Percentiles rank a stretch among this genome's conserved stretches.
phyloP scores from a whole-genome alignment of 2,888 invertebrate genomes.

The Sarcophaga rosellei region DNA sequence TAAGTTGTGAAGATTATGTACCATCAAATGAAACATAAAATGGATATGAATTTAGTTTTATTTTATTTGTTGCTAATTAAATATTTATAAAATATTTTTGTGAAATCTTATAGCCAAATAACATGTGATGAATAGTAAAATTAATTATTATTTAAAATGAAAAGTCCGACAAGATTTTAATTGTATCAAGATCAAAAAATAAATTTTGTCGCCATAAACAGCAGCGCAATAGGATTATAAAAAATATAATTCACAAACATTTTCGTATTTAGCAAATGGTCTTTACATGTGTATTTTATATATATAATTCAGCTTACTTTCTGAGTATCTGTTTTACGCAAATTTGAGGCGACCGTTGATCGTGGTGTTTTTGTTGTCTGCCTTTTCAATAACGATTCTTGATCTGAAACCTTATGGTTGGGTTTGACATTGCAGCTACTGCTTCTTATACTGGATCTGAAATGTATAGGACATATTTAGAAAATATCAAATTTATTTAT shows the following conservation, averaged over 20 bases:
- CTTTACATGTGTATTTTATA: neutral
- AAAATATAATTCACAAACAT: slow-evolving; percentile 38
- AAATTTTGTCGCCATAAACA: slow-evolving; percentile 68
- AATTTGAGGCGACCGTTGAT: slow-evolving; percentile 70
- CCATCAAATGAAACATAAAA: neutral
- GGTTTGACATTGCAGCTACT: neutral
- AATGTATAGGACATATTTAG: neutral
- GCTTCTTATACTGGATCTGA: slow-evolving; percentile 2
- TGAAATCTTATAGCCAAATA: neutral
- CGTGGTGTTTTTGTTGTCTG: slow-evolving; percentile 50
- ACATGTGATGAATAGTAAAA: neutral
- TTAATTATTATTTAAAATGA: slow-evolving; percentile 67
- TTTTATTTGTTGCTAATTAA: neutral
- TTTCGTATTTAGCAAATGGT: slow-evolving; percentile 12
- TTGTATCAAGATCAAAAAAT: slow-evolving; percentile 69
- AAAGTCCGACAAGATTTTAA: slow-evolving; percentile 68
- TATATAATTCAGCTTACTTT: slow-evolving; percentile 72
- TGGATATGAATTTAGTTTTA: neutral
- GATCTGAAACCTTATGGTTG: neutral
- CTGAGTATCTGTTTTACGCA: slow-evolving; percentile 76
- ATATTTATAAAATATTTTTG: neutral
- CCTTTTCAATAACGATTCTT: neutral
- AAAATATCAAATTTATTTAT: neutral
- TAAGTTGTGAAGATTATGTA: slow-evolving; percentile 82
- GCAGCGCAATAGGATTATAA: slow-evolving; percentile 28